Base-by-base conservation (phyloP, 35 echinoderm and acorn worm genomes). In the Lytechinus pictus region DNA sequence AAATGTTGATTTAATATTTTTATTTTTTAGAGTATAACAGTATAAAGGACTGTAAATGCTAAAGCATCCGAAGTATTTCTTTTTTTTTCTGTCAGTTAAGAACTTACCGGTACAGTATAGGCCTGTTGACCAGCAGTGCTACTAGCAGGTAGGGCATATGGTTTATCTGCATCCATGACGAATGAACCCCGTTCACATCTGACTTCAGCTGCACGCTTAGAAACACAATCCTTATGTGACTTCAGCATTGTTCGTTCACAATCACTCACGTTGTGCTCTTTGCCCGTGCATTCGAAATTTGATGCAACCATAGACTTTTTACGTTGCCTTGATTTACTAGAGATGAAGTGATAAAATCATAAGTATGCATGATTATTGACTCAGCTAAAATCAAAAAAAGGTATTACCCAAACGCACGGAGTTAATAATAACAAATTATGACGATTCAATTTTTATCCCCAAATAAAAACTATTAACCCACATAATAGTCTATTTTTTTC, bases 241-340 rank as follows among this genome's bases (percentile, higher is more conserved):
- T 90, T 95, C 54, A 99, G 72, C 19, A 96, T 93, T 3, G 96
- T 94, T 28, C 97, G 54, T 6, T 87, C 91, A 87, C 98, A 99
- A 33, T 94, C 95, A 21, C 94, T 92, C 9, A 99, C 54, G 52
- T 92, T 33, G 57, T n/a, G 92, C 87, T 99, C 98, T 3, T 86
- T 94, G n/a, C 98, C 98, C 3, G 79, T 86, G 91, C 98, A 99
- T n/a, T 92, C 9, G 57, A 99, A 79, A 91, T 96, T 89, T 19
- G 94, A 97, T 10, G 94, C 28, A 27, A 93, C 21, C 89, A 97
- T 97, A 53, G 89, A 94, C 55, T 97, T 97, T 29, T 94, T 87
- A 29, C 92, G 92, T 27, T 96, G 86, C 9, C 60, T 21, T 9
- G 86, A 16, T 86, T 86, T 57, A 54, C 97, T 97, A 91, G 12